These are phyloP conservation scores for Pantherophis alleghaniensis DNA, from an alignment of 2,797 vertebrate species.

Conservation along the genomic window DNA sequence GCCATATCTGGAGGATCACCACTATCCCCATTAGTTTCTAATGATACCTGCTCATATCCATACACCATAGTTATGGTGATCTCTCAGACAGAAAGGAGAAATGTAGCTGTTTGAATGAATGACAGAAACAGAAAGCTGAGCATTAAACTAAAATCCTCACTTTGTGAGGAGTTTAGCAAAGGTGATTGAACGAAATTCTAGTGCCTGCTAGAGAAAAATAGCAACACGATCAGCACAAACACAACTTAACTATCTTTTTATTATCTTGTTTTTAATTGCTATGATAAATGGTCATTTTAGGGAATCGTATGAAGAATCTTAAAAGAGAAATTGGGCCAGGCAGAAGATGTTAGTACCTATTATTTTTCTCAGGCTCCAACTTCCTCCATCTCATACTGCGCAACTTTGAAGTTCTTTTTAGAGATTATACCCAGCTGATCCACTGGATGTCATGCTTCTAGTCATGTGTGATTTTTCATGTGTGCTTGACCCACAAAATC, in stretches of 20 bases:
- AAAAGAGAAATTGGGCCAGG: not conserved
- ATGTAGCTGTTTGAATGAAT: not conserved
- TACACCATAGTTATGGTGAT: not conserved
- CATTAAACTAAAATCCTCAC: not conserved
- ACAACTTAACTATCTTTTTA: not conserved
- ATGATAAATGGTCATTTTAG: not conserved
- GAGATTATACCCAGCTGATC: not conserved
- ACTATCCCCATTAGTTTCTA: not conserved
- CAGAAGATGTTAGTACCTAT: not conserved
- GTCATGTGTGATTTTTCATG: not conserved
- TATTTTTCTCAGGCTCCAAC: not conserved
- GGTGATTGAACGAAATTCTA: not conserved
- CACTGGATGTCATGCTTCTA: not conserved
- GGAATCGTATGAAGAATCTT: not conserved
- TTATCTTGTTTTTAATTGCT: not conserved
- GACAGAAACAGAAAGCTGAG: not conserved
- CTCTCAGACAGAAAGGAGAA: not conserved
- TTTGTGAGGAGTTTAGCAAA: not conserved
- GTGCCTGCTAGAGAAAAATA: not conserved
- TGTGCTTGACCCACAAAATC: not conserved
- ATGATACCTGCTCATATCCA: not conserved
- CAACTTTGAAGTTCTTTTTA: not conserved
- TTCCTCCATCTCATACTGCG: not conserved
- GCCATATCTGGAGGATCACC: not conserved
- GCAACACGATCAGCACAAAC: not conserved